Conservation (phyloP, 2,113 vertebrate genomes). For the Danionella cerebrum region DNA sequence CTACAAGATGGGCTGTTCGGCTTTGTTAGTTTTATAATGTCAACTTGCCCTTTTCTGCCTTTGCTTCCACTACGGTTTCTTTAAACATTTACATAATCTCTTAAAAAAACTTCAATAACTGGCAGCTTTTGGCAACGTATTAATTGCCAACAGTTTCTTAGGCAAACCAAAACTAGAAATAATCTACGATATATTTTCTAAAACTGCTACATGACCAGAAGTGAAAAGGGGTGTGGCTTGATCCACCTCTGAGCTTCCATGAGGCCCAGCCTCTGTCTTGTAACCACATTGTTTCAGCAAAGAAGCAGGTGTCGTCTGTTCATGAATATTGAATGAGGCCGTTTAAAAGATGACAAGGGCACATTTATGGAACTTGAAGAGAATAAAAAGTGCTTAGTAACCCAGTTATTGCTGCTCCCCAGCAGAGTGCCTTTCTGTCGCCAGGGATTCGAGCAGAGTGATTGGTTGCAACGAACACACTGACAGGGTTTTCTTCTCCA, state of each 20-base stretch:
- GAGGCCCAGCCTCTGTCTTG: background rate
- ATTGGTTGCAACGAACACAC: conserved; percentile 44
- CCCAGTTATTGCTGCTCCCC: conserved; percentile 40
- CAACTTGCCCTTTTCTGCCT: too few relatives aligned
- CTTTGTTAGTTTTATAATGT: too few relatives aligned
- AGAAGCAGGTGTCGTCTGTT: conserved; percentile 38
- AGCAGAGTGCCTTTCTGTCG: conserved; percentile 30
- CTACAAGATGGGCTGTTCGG: too few relatives aligned
- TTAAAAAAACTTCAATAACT: too few relatives aligned
- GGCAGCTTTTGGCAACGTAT: too few relatives aligned
- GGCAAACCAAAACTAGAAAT: too few relatives aligned
- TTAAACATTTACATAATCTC: too few relatives aligned
- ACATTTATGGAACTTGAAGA: conserved; percentile 39
- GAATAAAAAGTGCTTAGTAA: conserved; percentile 52
- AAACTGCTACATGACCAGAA: too few relatives aligned
- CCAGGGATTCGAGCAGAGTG: conserved; percentile 43
- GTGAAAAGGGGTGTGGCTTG: too few relatives aligned
- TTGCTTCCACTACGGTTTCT: too few relatives aligned
- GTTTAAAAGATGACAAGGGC: conserved; percentile 48
- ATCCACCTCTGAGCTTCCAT: background rate
- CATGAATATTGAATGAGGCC: conserved; percentile 46
- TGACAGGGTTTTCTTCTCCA: conserved; percentile 46
- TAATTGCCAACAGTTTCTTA: too few relatives aligned
- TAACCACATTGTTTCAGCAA: conserved; percentile 4
- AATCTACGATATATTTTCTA: too few relatives aligned